Evolutionary conservation across 2,113 vertebrate species (phyloP), one percentile per base, ranked within the genome.

Genomic region (Sprattus sprattus): DNA sequence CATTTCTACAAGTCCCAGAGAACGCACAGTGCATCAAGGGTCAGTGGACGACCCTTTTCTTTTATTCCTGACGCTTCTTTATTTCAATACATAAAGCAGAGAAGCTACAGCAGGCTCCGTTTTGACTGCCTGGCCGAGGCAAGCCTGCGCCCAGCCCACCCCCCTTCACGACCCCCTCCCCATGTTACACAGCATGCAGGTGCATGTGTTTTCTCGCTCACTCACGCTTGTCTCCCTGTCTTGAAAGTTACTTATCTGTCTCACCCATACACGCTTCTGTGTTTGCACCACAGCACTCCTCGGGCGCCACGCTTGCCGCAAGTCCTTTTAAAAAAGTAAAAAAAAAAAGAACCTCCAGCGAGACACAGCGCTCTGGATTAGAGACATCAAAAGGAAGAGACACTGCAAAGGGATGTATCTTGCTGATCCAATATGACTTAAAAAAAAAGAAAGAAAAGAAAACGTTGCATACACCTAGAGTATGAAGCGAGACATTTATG

Each of bases 341-440:
- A 11, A 32, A 32, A 71, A 32, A 67, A n/a, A 8, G 64, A 25
- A 67, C 64, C 64, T 71, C 64, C 2, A 25, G n/a, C 64, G 88
- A 89, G 87, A 86, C 82, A 88, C 71, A 83, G 89, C 85, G 85
- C 46, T 67, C 28, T 83, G 84, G 87, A 87, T 92, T 91, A 90
- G 83, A 84, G 87, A 91, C 83, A 88, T 92, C 91, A 92, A 92
- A 86, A 88, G 78, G 89, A 90, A 91, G 88, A 78, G 25, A 32
- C 71, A 78, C 28, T 78, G 71, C 25, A 78, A 15, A 11, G 28
- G 71, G 71, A 78, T 78, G 71, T 78, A 39, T 78, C 71, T 44
- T 44, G 15, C 71, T 78, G 71, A 78, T 78, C 71, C 71, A 78
- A 78, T 78, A 39, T 32, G 28, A 78, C 28, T 78, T 78, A 44